phyloP scores from a whole-genome alignment of 2,797 vertebrate species.

The Sphaeramia orbicularis region DNA sequence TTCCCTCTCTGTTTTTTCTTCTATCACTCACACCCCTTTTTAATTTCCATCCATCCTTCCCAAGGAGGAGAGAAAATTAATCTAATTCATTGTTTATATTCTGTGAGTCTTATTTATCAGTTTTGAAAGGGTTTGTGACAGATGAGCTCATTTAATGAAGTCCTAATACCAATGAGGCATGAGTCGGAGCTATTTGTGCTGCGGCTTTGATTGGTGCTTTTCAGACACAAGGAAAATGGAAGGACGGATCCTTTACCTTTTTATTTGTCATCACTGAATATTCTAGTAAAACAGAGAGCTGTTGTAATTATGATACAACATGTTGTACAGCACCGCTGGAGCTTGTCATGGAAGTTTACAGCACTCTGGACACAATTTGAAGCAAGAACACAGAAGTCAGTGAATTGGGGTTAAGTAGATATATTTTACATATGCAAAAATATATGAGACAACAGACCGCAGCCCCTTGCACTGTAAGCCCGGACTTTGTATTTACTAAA shows the following conservation, averaged over 20 bases:
- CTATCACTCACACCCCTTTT: slow-evolving; percentile 3
- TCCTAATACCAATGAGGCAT: slow-evolving; percentile 31
- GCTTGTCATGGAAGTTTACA: too few relatives aligned
- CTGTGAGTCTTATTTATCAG: slow-evolving; percentile 42
- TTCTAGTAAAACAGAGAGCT: neutral
- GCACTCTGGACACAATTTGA: too few relatives aligned
- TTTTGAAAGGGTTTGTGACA: slow-evolving; percentile 30
- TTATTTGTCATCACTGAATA: slow-evolving; percentile 22
- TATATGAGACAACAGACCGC: too few relatives aligned
- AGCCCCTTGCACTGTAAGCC: too few relatives aligned
- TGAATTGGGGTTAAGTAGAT: too few relatives aligned
- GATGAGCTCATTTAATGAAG: slow-evolving; percentile 45
- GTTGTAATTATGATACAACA: slow-evolving; percentile 14
- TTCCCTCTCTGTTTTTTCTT: neutral
- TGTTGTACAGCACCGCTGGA: slow-evolving; percentile 18
- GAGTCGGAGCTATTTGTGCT: slow-evolving; percentile 16
- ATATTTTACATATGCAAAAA: too few relatives aligned
- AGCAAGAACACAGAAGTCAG: too few relatives aligned
- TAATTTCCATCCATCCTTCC: slow-evolving; percentile 29
- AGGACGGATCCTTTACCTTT: slow-evolving; percentile 5
- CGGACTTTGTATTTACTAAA: too few relatives aligned
- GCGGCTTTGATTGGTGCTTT: slow-evolving; percentile 20
- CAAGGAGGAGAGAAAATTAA: slow-evolving; percentile 17
- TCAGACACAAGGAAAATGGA: slow-evolving; percentile 5
- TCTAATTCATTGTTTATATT: slow-evolving; percentile 38